A percentile compares a stretch with the other conserved stretches of the same genome.
phyloP scores from a whole-genome alignment of 2,113 vertebrate genomes.

The Sylvia atricapilla region DNA sequence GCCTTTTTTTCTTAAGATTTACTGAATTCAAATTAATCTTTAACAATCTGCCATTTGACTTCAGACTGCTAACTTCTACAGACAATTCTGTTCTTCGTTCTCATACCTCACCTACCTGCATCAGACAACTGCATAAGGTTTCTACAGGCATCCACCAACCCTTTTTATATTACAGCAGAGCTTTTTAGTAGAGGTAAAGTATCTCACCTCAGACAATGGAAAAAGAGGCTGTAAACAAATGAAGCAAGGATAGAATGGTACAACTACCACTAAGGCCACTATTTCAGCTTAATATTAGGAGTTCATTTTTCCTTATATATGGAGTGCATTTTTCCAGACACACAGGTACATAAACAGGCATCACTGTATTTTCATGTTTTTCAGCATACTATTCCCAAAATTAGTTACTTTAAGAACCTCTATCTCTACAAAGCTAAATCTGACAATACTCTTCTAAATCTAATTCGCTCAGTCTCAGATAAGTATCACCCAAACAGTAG shows the following conservation, averaged over 20 bases:
- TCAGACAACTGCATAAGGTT: background rate
- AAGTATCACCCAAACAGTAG: background rate
- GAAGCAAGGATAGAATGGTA: background rate
- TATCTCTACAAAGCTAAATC: background rate
- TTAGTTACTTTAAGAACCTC: background rate
- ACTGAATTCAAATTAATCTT: background rate
- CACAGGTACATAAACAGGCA: background rate
- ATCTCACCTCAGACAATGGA: background rate
- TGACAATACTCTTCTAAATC: accelerated
- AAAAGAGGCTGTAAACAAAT: background rate
- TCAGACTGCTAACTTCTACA: background rate
- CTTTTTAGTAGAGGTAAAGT: background rate
- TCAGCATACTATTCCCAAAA: background rate
- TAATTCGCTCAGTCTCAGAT: background rate
- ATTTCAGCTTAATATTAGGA: background rate
- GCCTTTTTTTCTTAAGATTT: background rate
- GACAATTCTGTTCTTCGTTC: background rate
- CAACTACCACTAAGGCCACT: background rate
- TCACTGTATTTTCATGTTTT: background rate
- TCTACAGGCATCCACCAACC: background rate
- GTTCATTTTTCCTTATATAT: background rate
- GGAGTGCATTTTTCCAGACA: background rate
- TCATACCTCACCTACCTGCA: background rate
- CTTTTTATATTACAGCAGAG: background rate
- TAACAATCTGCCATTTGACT: background rate